phyloP scores from a whole-genome alignment of 2,113 vertebrate genomes.

The Varanus komodoensis region DNA sequence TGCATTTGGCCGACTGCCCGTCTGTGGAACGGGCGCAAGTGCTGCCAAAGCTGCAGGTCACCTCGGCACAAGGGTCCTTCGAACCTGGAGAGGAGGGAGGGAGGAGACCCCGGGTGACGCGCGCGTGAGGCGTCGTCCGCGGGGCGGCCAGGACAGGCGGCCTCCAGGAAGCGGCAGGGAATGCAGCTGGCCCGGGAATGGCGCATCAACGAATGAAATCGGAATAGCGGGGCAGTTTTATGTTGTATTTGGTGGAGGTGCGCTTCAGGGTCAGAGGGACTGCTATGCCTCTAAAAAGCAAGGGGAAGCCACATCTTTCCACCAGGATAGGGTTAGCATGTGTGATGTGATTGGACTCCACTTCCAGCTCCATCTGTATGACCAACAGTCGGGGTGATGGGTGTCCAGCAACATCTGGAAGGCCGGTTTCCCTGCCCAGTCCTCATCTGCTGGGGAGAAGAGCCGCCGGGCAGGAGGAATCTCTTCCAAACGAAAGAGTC shows the following conservation, averaged over 20 bases:
- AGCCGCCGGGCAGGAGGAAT: neutral
- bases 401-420: no score
- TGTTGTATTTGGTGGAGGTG: neutral
- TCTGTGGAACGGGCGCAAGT: constrained; percentile 88
- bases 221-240: no score
- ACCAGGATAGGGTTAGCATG: no score
- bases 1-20: constrained; percentile 86
- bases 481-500: neutral
- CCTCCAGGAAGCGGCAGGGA: neutral
- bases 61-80: constrained; percentile 90
- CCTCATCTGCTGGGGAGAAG: neutral
- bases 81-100: constrained; percentile 74
- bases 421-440: no score
- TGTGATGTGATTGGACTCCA: no score
- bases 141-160: neutral
- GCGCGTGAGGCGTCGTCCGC: no score
- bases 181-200: neutral
- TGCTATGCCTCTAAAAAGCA: neutral
- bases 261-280: neutral
- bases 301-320: no score
- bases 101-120: rapidly evolving
- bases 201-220: neutral
- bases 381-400: no score
- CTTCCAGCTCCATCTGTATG: no score
- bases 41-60: constrained; percentile 94